Evolutionary conservation across 1,140 invertebrate genomes (phyloP), one percentile per base, ranked within the genome.

Genomic region (Pogonomyrmex californicus): DNA sequence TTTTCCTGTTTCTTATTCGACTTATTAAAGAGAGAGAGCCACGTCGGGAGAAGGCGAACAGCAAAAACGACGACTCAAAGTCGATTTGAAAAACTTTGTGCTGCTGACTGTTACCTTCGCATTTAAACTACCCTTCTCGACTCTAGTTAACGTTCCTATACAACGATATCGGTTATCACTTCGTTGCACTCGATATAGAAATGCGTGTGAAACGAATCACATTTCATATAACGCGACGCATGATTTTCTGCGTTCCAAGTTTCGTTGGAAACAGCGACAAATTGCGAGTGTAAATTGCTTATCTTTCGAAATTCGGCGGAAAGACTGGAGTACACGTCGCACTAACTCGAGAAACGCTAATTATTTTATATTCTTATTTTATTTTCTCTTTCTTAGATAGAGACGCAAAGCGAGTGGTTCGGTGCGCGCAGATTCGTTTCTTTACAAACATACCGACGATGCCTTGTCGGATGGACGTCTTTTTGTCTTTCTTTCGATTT

Each of bases 391-490:
- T 1, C 17, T 30, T 30, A 47, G 60, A 76, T 38, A 60, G 49
- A 30, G 36, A 65, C 7, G 7, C 51, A 58, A 60, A 88, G 87
- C 79, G 92, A 94, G 94, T 95, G 94, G 94, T 92, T 95, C 94
- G 95, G 95, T 95, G 94, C 94, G 95, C 94, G 92, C 92, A 93
- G 88, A 92, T 94, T 93, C 93, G 93, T 94, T 94, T 94, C 93
- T 94, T 94, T 93, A 93, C 79, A 58, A 36, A 82, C 68, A 60
- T 92, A 91, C 90, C 73, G 86, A 83, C 86, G 56, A 73, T 58
- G 82, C 38, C 41, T 88, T 77, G 81, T 76, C 89, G 89, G 75
- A 77, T 58, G 75, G 68, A 41, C 36, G 82, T 71, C 68, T 85
- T 88, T 88, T 76, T 86, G 82, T 86, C 68, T 88, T 82, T 75